phyloP scores from a whole-genome alignment of 1,140 invertebrate genomes.

The Solenopsis invicta region DNA sequence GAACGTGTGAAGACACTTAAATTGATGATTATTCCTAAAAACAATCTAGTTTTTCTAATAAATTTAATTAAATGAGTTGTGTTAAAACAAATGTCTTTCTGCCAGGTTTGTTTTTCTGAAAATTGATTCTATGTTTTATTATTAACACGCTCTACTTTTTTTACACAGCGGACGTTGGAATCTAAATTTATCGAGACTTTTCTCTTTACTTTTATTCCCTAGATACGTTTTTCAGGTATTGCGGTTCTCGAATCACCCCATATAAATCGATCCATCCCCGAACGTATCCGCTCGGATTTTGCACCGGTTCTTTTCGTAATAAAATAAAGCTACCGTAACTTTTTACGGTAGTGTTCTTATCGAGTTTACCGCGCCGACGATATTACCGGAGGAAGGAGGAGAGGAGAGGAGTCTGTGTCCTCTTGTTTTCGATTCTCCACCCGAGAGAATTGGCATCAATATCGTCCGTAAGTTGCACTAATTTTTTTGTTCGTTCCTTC shows the following conservation, averaged over 20 bases:
- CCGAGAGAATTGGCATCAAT: background rate
- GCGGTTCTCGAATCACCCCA: slow-evolving; percentile 31
- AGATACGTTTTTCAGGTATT: slow-evolving; percentile 25
- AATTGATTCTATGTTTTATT: background rate
- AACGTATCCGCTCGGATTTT: slow-evolving; percentile 35
- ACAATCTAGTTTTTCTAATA: background rate
- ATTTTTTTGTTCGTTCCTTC: slow-evolving; percentile 8
- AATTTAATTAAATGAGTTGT: background rate
- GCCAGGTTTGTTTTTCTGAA: background rate
- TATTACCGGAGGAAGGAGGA: slow-evolving; percentile 1
- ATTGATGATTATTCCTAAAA: background rate
- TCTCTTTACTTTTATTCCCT: slow-evolving; percentile 31
- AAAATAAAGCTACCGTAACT: slow-evolving; percentile 64
- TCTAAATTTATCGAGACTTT: slow-evolving; percentile 11
- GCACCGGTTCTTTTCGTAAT: slow-evolving; percentile 56
- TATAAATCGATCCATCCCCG: slow-evolving; percentile 34
- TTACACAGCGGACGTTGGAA: background rate
- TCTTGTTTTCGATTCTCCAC: slow-evolving; percentile 45
- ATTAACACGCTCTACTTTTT: background rate
- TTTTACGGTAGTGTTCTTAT: slow-evolving; percentile 54
- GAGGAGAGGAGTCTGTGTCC: slow-evolving; percentile 10
- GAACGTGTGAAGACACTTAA: background rate
- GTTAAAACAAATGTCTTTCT: background rate
- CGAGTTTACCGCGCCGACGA: slow-evolving; percentile 33
- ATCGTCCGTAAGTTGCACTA: slow-evolving; percentile 10